Percentiles rank a stretch among this genome's conserved stretches.
phyloP scores from a whole-genome alignment of 2,797 vertebrate species.

The Furcifer pardalis region DNA sequence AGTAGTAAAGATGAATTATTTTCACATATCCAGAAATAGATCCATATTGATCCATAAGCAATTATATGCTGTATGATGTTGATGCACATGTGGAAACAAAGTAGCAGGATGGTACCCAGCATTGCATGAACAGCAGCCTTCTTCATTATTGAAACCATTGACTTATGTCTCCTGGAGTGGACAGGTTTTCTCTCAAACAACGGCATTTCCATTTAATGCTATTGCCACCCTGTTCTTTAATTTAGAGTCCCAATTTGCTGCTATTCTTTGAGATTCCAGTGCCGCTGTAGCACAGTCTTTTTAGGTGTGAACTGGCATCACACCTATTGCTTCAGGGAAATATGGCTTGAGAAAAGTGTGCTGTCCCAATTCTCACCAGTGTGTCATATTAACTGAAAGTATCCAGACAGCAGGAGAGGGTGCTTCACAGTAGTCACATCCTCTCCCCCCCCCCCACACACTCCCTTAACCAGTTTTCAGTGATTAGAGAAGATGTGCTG shows the following conservation, averaged over 20 bases:
- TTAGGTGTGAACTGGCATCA: background rate
- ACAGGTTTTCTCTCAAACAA: background rate
- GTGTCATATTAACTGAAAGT: background rate
- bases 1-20: background rate
- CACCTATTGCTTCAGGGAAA: background rate
- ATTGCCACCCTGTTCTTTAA: background rate
- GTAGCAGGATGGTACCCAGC: background rate
- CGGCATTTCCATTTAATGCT: background rate
- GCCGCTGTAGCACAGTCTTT: background rate
- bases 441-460: too few relatives aligned
- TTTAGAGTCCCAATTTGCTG: conserved; percentile 5
- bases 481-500: background rate
- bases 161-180: background rate
- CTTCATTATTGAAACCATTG: background rate
- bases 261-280: background rate
- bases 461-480: background rate
- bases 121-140: background rate
- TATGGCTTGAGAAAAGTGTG: background rate
- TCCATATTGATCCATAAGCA: background rate
- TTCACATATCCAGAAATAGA: background rate
- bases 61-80: background rate
- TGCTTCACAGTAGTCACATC: background rate
- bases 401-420: background rate
- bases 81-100: background rate
- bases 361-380: background rate